Evolutionary conservation across 2,113 vertebrate species (phyloP), one percentile per base, ranked within the genome.

Genomic region (Gorilla gorilla): DNA sequence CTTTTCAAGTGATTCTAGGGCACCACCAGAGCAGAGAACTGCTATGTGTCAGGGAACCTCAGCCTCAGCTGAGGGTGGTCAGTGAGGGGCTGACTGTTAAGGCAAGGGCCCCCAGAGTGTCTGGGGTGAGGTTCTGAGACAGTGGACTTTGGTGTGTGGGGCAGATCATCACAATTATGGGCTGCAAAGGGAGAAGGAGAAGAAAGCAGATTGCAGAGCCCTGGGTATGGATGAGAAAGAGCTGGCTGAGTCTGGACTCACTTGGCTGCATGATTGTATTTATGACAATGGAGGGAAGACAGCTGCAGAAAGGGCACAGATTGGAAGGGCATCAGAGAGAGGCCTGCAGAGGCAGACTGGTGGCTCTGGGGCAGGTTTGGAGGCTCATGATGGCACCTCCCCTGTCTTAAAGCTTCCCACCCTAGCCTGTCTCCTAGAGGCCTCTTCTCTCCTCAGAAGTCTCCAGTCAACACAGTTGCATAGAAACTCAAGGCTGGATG

Each of bases 31-130:
- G 55, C 6, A 40, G 35, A 79, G 50, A 50, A 23, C 45, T 1
- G 1, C 32, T 6, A 6, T 0, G 4, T 25, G 2, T 25, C 20
- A 0, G 35, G n/a, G 8, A 91, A 23, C 22, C 35, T 32, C 0
- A 16, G 43, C 25, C 80, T 86, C 55, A 66, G 64, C 50, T 61
- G 43, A 55, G 25, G 22, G 27, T 38, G 13, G 22, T 45, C 8
- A 5, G 0, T 23, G 17, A 57, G 43, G 57, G 57, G 2, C 27
- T 25, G 43, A 1, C 6, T 40, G 6, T 30, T 38, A n/a, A 59
- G 17, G 2, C 40, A 11, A 89, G 50, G 50, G 50, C 5, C 43
- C 43, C 16, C 6, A 66, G 88, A 30, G 6, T 20, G 3, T 43
- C 18, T 40, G 61, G 23, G 4, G 64, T 10, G n/a, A 48, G 7